Evolutionary conservation across 2,113 vertebrate species (phyloP), one percentile per base, ranked within the genome.

Genomic region (Bufo bufo): DNA sequence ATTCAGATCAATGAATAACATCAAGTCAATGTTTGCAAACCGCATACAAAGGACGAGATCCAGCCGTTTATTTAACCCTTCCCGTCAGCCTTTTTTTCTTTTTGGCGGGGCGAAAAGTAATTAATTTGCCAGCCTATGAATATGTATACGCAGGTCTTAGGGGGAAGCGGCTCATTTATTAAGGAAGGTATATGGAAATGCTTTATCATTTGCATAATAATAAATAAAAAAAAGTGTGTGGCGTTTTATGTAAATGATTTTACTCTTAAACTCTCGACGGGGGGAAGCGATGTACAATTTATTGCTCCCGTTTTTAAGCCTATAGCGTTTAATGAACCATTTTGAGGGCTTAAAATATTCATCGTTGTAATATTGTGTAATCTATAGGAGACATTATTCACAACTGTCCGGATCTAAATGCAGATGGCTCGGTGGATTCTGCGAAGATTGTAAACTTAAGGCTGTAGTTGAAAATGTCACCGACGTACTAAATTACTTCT

Each of bases 351-450:
- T 89, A 89, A 89, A 89, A 89, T 89, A 89, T 89, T 89, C 81
- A 89, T 89, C 50, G 81, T 65, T 69, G 81, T 89, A 89, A 89
- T 89, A 89, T 78, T 65, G 61, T 84, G 87, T 84, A 78, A 89
- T 89, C 87, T 89, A 89, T 89, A 89, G 81, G 82, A 89, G 75
- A 43, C 87, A 89, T 89, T 84, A 89, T 84, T 89, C 87, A 84
- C 56, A 69, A n/a, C 47, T 69, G 87, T 89, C 87, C 87, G 14
- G 58, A 84, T 84, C 72, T 84, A 84, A 84, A 89, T 71, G 87
- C 87, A 89, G 81, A 84, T 58, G 72, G 82, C 59, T 43, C 82
- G 4, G 72, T 72, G 19, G 74, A 89, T 84, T 65, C 72, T n/a
- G 23, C 16, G 47, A 63, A 84, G 87, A 89, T 47, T 66, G 87